Conservation (phyloP, 2,797 vertebrate genomes). For the Helicolenus hilgendorfi region DNA sequence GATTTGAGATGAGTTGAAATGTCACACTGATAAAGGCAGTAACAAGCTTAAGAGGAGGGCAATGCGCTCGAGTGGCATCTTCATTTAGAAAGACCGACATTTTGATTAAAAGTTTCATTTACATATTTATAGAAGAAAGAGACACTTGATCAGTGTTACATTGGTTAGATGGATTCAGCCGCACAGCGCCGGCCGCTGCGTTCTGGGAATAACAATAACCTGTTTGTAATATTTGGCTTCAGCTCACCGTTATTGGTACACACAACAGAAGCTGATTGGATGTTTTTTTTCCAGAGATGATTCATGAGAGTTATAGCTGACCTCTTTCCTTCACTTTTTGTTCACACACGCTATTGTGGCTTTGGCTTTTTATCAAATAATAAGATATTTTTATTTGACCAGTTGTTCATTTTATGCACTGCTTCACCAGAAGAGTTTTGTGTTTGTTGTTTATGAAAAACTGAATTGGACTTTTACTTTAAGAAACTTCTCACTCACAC, state of each 20-base stretch:
- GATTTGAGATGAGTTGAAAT: conserved; percentile 33
- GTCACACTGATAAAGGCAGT: conserved; percentile 22
- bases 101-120: conserved; percentile 45
- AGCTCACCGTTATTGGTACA: neutral
- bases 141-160: conserved; percentile 19
- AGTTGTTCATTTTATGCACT: no score
- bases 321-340: neutral
- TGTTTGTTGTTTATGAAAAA: neutral
- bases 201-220: neutral
- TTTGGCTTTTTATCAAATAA: neutral
- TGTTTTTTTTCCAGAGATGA: neutral
- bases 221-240: neutral
- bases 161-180: neutral
- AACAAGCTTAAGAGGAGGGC: conserved; percentile 14
- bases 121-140: conserved; percentile 22
- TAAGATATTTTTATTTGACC: neutral
- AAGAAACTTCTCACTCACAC: neutral
- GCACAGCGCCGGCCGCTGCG: neutral
- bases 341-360: neutral
- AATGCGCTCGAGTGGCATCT: conserved; percentile 35
- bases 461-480: neutral
- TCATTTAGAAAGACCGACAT: conserved; percentile 29
- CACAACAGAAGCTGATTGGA: neutral
- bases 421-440: no score
- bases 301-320: neutral